Base-by-base conservation (phyloP, 2,113 vertebrate genomes). In the Connochaetes taurinus region DNA sequence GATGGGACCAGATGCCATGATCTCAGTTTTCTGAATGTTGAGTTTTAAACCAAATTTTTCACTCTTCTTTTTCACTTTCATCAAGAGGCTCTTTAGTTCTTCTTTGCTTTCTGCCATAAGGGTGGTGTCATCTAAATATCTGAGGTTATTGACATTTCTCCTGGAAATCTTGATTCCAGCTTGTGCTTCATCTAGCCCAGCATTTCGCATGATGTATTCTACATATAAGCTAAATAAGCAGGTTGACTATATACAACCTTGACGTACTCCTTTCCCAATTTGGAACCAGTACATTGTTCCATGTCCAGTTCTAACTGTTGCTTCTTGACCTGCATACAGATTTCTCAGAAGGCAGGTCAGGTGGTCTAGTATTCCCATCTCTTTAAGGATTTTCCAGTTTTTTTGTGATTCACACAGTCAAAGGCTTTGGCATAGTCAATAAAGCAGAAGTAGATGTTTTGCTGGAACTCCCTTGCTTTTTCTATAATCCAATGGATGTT, bases 261-360 rank as follows among this genome's bases (percentile, higher is more conserved):
- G n/a, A 36, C 0, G 0, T 21, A 67, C 33, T 67, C 4, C 64
- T 67, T 19, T 67, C 16, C 64, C 16, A 2, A 1, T 67, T n/a
- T 67, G 64, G 33, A 67, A 36, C n/a, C 17, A 67, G 9, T 67
- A 10, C 0, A 0, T n/a, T 67, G 16, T 11, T 36, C 4, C 64
- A 21, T 67, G 33, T 21, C 33, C 64, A 67, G 17, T 36, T 36
- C 33, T 67, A 67, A 64, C 62, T 64, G 7, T 64, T 64, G 15
- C 62, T 64, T 64, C 62, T 29, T 64, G 31, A 64, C 15, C 31
- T 64, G 15, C 15, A 64, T 64, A 64, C 15, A 17, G 60, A 33
- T 64, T 64, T 64, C 31, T 64, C 60, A 64, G 60, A 15, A 33
- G 7, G 1, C 60, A 64, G 31, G 31, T 64, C 1, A 64, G 3